Evolutionary conservation across 2,113 vertebrate species (phyloP), one percentile per base, ranked within the genome.

Genomic region (Sarotherodon lohbergeri): DNA sequence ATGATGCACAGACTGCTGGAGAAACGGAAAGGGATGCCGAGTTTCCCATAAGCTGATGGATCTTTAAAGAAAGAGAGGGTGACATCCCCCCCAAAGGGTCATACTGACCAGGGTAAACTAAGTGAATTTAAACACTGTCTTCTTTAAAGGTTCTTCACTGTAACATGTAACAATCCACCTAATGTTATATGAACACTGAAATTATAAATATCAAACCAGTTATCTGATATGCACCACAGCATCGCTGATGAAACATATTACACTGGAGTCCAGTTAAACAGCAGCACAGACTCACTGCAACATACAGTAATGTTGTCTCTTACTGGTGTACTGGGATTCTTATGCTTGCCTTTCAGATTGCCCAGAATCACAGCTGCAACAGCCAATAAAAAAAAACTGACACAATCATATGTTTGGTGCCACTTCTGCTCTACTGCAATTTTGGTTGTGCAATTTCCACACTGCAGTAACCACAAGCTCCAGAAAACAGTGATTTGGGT

Each of bases 51-150:
- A 68, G 11, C 19, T 66, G 61, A 66, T 4, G 32, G 10, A 0
- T 39, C 57, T 9, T 7, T 63, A 36, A 63, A 17, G 16, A 63
- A 63, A 10, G 29, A 46, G 43, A 34, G 59, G 5, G 16, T 0
- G 9, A 36, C 29, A 36, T n/a, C 0, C 29, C 17, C 32, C 34
- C 19, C 36, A 41, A 5, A 56, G 12, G 1, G 12, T 24, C 36
- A 71, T 5, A 71, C 63, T 41, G 19, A 43, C 36, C 34, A 9
- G n/a, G n/a, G 1, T 43, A 13, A 36, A 36, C 2, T 8, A 43
- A 2, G 11, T 68, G 36, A 41, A 71, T 0, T 22, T 5, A 66
- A 39, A 71, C 61, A 17, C 9, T 0, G 13, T 57, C 2, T 57
- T 59, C 56, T 59, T 16, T 59, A 59, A 29, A 29, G 24, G 24